Percentiles rank a stretch among this genome's conserved stretches.
phyloP scores from a whole-genome alignment of 2,797 vertebrate genomes.

The Phrynocephalus guinanensis region DNA sequence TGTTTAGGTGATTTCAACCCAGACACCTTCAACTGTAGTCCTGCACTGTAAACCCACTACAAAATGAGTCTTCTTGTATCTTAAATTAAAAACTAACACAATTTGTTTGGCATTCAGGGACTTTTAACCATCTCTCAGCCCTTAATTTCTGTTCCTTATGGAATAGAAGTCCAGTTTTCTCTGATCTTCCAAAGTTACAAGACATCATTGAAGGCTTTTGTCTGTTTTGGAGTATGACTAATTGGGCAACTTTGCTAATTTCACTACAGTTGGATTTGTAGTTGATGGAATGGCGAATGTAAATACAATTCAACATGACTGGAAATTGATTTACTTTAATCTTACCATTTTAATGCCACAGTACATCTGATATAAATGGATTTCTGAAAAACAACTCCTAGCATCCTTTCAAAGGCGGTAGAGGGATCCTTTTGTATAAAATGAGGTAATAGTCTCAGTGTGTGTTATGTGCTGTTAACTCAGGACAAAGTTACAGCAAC shows the following conservation, averaged over 20 bases:
- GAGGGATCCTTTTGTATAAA: no score
- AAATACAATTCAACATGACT: not conserved
- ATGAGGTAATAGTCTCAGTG: no score
- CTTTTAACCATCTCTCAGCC: not conserved
- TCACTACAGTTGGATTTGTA: conserved; percentile 24
- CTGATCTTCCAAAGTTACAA: not conserved
- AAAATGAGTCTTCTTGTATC: no score
- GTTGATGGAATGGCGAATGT: conserved; percentile 2
- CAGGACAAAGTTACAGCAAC: no score
- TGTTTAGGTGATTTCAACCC: no score
- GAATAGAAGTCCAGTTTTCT: no score
- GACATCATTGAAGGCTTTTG: not conserved
- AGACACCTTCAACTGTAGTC: no score
- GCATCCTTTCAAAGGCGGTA: not conserved
- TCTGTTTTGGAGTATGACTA: not conserved
- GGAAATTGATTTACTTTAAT: conserved; percentile 28
- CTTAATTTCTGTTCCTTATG: not conserved
- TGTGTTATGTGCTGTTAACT: no score
- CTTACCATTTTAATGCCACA: not conserved
- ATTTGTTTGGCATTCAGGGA: no score
- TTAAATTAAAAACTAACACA: no score
- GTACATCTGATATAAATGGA: not conserved
- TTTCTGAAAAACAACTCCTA: not conserved
- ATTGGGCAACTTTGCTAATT: not conserved
- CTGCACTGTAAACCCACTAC: no score